phyloP scores from a whole-genome alignment of 2,113 vertebrate species.

The Lucifuga dentata region DNA sequence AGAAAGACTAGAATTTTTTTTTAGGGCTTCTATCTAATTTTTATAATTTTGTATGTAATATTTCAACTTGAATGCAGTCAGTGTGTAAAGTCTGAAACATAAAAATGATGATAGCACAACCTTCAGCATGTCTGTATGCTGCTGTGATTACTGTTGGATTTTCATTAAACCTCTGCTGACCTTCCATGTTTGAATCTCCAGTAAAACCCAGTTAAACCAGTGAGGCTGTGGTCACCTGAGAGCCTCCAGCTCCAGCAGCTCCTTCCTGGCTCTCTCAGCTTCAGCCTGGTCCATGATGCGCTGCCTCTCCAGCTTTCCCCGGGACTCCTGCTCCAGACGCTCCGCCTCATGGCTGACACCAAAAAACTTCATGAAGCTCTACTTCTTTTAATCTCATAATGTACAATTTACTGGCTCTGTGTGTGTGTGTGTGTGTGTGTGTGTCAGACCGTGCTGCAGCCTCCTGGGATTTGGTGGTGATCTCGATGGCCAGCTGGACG shows the following conservation, averaged over 20 bases:
- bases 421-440: conserved; percentile 1
- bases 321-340: conserved; percentile 91
- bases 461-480: conserved; percentile 96
- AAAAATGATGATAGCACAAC: too few relatives aligned
- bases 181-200: too few relatives aligned
- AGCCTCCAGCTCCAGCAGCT: conserved; percentile 90
- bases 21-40: too few relatives aligned
- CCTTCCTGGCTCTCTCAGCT: conserved; percentile 86
- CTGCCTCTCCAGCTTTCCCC: conserved; percentile 90
- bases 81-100: too few relatives aligned
- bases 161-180: too few relatives aligned
- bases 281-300: conserved; percentile 89
- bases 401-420: neutral
- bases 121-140: too few relatives aligned
- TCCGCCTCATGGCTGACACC: conserved; percentile 88
- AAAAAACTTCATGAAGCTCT: too few relatives aligned
- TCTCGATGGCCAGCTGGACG: conserved; percentile 93
- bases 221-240: conserved; percentile 80
- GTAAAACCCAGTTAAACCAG: neutral
- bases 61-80: too few relatives aligned
- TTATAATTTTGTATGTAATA: too few relatives aligned
- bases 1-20: too few relatives aligned
- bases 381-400: too few relatives aligned
- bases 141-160: too few relatives aligned
- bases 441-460: conserved; percentile 84